Conservation (phyloP, 2,113 vertebrate genomes). For the Sporophila hypoxantha region DNA sequence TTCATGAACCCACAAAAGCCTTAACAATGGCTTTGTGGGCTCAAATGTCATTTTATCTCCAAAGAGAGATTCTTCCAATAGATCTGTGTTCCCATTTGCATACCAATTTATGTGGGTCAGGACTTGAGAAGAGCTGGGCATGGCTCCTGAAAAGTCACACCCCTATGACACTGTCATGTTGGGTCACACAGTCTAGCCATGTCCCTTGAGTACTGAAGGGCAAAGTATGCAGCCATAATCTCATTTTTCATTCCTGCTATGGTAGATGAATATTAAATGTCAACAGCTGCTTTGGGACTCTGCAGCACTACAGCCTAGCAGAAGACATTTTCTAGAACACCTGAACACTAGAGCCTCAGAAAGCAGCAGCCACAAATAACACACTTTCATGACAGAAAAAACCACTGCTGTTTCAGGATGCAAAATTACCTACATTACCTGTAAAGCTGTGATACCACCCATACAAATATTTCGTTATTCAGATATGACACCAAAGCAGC, state of each 20-base stretch:
- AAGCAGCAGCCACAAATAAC: background rate
- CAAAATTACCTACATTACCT: background rate
- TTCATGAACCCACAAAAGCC: background rate
- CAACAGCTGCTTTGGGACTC: constrained; percentile 19
- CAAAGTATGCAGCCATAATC: background rate
- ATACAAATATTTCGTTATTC: background rate
- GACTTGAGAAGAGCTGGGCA: background rate
- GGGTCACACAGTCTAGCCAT: background rate
- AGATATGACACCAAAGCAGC: background rate
- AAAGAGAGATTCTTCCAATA: background rate
- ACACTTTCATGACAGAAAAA: background rate
- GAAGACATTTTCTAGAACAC: background rate
- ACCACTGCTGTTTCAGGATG: fast-evolving
- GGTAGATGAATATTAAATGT: background rate
- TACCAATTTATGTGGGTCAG: background rate
- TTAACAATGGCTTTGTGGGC: background rate
- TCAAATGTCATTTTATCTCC: background rate
- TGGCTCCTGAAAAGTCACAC: background rate
- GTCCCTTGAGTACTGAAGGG: background rate
- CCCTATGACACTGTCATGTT: background rate
- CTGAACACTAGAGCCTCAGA: background rate
- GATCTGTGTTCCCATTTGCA: background rate
- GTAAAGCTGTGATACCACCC: background rate
- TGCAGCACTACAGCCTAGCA: background rate
- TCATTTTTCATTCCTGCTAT: constrained; percentile 19